These are phyloP conservation scores for Sternarchorhynchus goeldii DNA, from an alignment of 2,797 vertebrate genomes.

Conservation along the genomic window DNA sequence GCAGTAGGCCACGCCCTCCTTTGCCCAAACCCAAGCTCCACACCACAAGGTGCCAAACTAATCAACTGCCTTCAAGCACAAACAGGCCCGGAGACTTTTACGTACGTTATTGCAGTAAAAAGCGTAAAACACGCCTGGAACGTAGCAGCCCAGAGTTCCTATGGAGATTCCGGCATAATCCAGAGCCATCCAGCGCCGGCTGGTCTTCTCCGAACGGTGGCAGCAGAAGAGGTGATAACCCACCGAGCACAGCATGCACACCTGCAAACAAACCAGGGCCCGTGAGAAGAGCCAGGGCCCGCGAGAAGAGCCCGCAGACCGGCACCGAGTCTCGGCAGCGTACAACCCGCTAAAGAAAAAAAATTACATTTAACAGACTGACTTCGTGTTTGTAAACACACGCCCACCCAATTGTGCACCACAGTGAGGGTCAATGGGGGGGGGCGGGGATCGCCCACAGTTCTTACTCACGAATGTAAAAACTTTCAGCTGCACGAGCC, in stretches of 20 bases:
- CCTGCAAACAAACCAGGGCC: constrained; percentile 67
- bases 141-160: constrained; percentile 94
- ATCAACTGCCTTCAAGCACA: no score
- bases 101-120: constrained; percentile 96
- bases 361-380: neutral
- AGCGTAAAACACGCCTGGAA: constrained; percentile 95
- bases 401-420: constrained; percentile 27
- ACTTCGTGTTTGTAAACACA: constrained; percentile 21
- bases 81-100: constrained; percentile 33
- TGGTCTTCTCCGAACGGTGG: constrained; percentile 94
- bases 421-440: neutral
- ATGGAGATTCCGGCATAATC: constrained; percentile 93
- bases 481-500: neutral
- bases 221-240: constrained; percentile 95
- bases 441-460: constrained; percentile 17
- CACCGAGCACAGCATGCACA: constrained; percentile 95
- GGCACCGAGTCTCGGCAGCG: neutral
- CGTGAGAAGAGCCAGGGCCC: neutral
- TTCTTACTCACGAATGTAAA: neutral
- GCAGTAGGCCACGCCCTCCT: no score
- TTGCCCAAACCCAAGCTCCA: no score
- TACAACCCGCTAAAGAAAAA: constrained; percentile 3
- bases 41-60: no score
- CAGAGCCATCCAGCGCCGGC: constrained; percentile 93
- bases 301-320: no score